Percentiles rank a stretch among this genome's conserved stretches.
Evolutionary conservation across 2,888 invertebrate species (phyloP).

Genomic region (Hecatera dysodea): DNA sequence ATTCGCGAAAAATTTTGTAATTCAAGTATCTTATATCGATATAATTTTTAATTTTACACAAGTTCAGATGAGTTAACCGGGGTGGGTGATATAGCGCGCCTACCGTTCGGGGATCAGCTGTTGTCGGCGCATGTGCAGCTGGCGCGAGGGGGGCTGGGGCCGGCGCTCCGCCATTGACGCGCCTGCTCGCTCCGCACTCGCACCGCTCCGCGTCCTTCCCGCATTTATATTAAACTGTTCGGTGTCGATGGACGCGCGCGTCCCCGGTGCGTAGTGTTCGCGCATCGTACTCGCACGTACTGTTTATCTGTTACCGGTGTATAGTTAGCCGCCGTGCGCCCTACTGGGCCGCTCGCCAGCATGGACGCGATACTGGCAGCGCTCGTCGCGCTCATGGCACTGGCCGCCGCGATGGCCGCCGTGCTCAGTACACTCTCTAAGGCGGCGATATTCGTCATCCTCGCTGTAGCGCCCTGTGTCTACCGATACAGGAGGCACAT

Average conservation of each 20-base stretch:
- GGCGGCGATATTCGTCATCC: conserved; percentile 93
- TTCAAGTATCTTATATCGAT: conserved; percentile 57
- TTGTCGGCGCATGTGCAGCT: conserved; percentile 88
- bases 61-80: conserved; percentile 75
- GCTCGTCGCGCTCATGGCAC: conserved; percentile 89
- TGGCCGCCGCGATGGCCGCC: conserved; percentile 90
- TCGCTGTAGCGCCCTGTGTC: conserved; percentile 89
- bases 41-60: conserved; percentile 64
- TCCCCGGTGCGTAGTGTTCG: conserved; percentile 69
- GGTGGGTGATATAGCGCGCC: conserved; percentile 72
- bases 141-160: conserved; percentile 74
- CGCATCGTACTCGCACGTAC: conserved; percentile 68
- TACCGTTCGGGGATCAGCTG: conserved; percentile 85
- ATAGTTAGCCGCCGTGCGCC: conserved; percentile 76
- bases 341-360: conserved; percentile 87
- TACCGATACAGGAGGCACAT: conserved; percentile 90
- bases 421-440: conserved; percentile 92
- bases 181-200: conserved; percentile 65
- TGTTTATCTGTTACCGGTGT: conserved; percentile 73
- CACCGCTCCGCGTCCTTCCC: conserved; percentile 69
- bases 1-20: conserved; percentile 66
- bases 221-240: conserved; percentile 74
- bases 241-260: conserved; percentile 75
- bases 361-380: conserved; percentile 90
- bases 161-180: conserved; percentile 77